phyloP scores from a whole-genome alignment of 2,888 invertebrate species.

The Cosmopolites sordidus region DNA sequence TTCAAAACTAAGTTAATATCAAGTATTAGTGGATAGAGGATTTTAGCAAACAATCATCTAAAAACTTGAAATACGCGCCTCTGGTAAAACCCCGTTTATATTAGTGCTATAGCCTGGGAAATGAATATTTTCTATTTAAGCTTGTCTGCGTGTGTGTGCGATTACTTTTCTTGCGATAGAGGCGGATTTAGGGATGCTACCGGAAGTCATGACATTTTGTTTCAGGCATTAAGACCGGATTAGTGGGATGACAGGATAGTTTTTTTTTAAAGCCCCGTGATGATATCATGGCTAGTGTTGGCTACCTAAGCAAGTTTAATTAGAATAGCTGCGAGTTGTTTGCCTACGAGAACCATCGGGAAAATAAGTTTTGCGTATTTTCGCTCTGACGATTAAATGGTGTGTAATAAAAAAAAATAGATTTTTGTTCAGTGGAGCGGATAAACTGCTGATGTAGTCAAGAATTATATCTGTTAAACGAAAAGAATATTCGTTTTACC shows the following conservation, averaged over 20 bases:
- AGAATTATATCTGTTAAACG: no score
- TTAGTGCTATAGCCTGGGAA: conserved; percentile 46
- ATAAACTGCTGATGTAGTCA: no score
- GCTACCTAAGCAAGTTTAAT: neutral
- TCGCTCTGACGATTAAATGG: no score
- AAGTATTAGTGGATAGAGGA: no score
- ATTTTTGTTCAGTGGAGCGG: no score
- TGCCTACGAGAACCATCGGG: neutral
- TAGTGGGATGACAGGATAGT: conserved; percentile 10
- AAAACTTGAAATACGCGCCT: neutral
- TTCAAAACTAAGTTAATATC: no score
- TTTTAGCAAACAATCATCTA: no score
- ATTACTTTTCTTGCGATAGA: conserved; percentile 20
- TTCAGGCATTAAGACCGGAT: conserved; percentile 10
- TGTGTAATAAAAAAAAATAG: no score
- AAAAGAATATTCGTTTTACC: no score
- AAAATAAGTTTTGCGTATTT: neutral
- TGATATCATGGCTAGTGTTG: neutral
- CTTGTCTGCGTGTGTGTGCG: conserved; percentile 29
- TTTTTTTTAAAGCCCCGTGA: conserved; percentile 1
- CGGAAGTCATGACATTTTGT: conserved; percentile 11
- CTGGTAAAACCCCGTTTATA: conserved; percentile 36
- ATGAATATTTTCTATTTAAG: conserved; percentile 49
- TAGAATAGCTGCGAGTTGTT: neutral
- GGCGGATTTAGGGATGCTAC: conserved; percentile 3